Evolutionary conservation across 2,888 invertebrate genomes (phyloP).

Genomic region (Rhodophaea formosa): DNA sequence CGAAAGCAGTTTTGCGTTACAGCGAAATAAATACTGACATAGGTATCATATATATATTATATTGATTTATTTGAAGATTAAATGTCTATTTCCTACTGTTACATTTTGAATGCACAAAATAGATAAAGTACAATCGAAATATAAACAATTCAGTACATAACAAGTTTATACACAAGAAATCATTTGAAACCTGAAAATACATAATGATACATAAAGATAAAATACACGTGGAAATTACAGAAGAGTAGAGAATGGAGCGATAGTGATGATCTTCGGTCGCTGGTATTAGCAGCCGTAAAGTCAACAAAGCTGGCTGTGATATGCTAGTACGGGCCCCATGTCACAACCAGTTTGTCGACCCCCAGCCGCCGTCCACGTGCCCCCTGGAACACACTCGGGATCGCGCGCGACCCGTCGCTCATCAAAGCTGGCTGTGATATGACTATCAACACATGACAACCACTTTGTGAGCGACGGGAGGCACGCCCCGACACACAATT

Average conservation of each 20-base stretch:
- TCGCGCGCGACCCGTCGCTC: constrained; percentile 81
- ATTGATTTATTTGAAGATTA: too few species aligned
- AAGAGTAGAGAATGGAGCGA: neutral
- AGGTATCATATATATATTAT: too few species aligned
- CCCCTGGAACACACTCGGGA: neutral
- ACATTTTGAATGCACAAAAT: too few species aligned
- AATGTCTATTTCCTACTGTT: too few species aligned
- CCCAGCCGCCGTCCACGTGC: constrained; percentile 34
- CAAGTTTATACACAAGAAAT: too few species aligned
- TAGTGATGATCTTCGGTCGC: constrained; percentile 9
- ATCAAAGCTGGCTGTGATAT: constrained; percentile 99
- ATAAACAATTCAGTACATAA: too few species aligned
- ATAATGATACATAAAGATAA: neutral
- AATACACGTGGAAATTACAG: neutral
- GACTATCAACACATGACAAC: constrained; percentile 89
- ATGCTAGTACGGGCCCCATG: constrained; percentile 84
- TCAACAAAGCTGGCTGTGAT: constrained; percentile 96
- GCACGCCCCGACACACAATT: constrained; percentile 8
- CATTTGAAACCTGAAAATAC: too few species aligned
- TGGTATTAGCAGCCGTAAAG: constrained; percentile 36
- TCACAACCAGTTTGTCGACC: constrained; percentile 93
- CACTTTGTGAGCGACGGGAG: constrained; percentile 91
- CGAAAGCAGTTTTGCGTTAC: too few species aligned
- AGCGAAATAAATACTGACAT: too few species aligned
- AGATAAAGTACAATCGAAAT: too few species aligned